Base-by-base conservation (phyloP, 2,113 vertebrate genomes). In the Cisticola juncidis region DNA sequence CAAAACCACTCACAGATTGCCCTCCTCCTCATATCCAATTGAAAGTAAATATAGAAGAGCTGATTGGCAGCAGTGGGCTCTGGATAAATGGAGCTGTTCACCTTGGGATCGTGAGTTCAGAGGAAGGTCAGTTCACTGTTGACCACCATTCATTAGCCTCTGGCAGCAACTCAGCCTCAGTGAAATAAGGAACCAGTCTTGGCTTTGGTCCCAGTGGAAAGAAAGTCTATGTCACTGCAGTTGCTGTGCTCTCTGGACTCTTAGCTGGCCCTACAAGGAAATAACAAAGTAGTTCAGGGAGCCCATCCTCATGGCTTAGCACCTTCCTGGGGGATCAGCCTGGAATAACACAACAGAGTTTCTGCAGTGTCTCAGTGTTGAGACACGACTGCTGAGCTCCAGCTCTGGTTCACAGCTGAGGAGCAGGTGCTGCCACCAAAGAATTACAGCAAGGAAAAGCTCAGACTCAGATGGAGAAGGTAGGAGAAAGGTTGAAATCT, bases 141-240 rank as follows among this genome's bases (percentile, higher is more conserved):
- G 87, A 92, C 88, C 88, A 92, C 79, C 51, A 81, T 90, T 96
- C 26, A 42, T 96, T 93, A 95, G 65, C 80, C 76, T 86, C 72
- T 94, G 90, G 90, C 88, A 92, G 82, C 2, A 1, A 2, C 58
- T 95, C 86, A 74, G 16, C 86, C 74, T 60, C 31, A 53, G 60
- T 92, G 88, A 88, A 95, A 92, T 86, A 86, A 95, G 86, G 65
- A 83, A 38, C 65, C 5, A 17, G 60, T 33, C 68, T 78, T 94
- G 85, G 95, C 92, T 60, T 61, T 23, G 20, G 48, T 95, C 93
- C 95, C 90, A 69, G 86, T 15, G 56, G 85, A 74, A 78, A 0
- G 8, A 60, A 35, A 9, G 1, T 38, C 24, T 2, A 35, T 92
- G 73, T 82, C 90, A 71, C 79, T 74, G 60, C 68, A 42, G 48